Base-by-base conservation (phyloP, 30 jellyfish, hydroid and myxozoan genomes). In the Hydractinia symbiolongicarpus region DNA sequence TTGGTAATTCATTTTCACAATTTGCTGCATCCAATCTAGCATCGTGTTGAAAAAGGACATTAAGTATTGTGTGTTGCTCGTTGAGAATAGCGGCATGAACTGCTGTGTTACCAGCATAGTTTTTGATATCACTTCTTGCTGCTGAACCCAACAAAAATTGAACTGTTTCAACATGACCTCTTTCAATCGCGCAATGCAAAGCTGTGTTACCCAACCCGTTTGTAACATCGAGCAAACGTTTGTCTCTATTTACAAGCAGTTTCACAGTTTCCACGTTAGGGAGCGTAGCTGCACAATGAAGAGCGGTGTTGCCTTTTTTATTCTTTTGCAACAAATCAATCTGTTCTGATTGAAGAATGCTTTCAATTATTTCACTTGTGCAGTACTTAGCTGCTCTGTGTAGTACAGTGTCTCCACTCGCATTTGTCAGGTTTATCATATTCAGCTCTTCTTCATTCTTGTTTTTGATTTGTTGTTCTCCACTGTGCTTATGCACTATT, bases 131-230 rank as follows among this genome's bases (percentile, higher is more conserved):
- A 6, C 30, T 6, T 15, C 8, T 50, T 8, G 60, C 61, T 20
- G 60, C 80, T 71, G 15, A 30, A 7, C 51, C 51, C 7, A 71
- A 19, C 11, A 71, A 53, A 9, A 20, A 7, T 49, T 49, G 60
- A 9, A 50, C 61, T 9, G 50, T 20, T 13, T 71, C 66, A 30
- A 71, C 80, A 7, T 8, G 7, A 20, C 61, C 61, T 19, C 60
- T 30, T 20, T 71, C 51, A 60, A 53, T 71, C 9, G 80, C 80
- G 66, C 61, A 71, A 71, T 71, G 80, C 51, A 71, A 20, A 7
- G 60, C 14, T 9, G 80, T 71, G 80, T 71, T 50, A 8, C 80
- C 80, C n/a, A 20, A 20, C 60, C 80, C 61, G 60, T 71, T 50
- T 53, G 44, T 50, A 8, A 71, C 15, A 71, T 71, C 61, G 80